Conservation (phyloP, 2,888 invertebrate species). For the Baronia brevicornis region DNA sequence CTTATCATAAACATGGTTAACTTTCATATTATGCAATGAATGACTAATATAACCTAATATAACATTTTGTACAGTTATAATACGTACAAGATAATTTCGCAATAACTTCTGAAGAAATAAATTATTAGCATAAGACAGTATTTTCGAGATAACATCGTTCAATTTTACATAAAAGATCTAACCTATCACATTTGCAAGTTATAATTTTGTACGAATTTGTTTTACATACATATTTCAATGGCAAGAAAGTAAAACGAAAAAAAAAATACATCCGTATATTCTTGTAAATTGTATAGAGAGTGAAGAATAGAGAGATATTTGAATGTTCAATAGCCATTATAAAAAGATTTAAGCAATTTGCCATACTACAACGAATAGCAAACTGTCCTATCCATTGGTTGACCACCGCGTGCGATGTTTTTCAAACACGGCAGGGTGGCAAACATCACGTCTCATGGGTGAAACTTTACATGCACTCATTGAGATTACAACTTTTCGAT, state of each 20-base stretch:
- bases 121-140: slow-evolving; percentile 41
- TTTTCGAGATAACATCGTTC: slow-evolving; percentile 44
- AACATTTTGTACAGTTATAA: slow-evolving; percentile 64
- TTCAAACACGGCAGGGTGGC: slow-evolving; percentile 61
- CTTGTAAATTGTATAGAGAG: slow-evolving; percentile 64
- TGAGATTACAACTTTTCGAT: slow-evolving; percentile 65
- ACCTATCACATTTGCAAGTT: slow-evolving; percentile 64
- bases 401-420: slow-evolving; percentile 60
- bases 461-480: slow-evolving; percentile 55
- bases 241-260: slow-evolving; percentile 64
- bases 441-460: slow-evolving; percentile 40
- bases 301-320: slow-evolving; percentile 61
- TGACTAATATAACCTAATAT: slow-evolving; percentile 50
- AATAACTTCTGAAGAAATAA: slow-evolving; percentile 36
- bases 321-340: slow-evolving; percentile 38
- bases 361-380: slow-evolving; percentile 67
- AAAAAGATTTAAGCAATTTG: slow-evolving; percentile 54
- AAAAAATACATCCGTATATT: slow-evolving; percentile 52
- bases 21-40: slow-evolving; percentile 44
- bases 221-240: slow-evolving; percentile 67
- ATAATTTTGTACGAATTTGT: slow-evolving; percentile 47
- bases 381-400: slow-evolving; percentile 38
- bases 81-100: slow-evolving; percentile 28
- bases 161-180: slow-evolving; percentile 61
- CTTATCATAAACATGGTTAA: slow-evolving; percentile 57